These are phyloP conservation scores for Ariopsis seemanni DNA, from an alignment of 2,113 vertebrate genomes.

Conservation along the genomic window DNA sequence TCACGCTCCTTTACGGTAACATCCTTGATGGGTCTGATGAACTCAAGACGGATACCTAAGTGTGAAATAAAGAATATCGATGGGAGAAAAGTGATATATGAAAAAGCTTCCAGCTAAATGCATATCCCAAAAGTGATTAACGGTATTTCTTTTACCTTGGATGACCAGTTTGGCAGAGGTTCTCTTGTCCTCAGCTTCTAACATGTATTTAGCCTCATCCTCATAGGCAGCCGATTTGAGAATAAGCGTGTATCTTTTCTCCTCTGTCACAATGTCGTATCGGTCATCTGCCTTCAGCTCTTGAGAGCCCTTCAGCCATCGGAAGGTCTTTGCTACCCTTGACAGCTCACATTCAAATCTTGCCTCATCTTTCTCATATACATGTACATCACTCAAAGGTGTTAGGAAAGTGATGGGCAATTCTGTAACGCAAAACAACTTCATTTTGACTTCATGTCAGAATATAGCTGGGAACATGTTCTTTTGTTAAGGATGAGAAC, in stretches of 20 bases:
- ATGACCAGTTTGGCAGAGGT: conserved; percentile 87
- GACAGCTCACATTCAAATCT: conserved; percentile 93
- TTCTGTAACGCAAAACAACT: conserved; percentile 75
- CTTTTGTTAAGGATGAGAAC: not conserved
- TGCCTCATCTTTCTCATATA: conserved; percentile 95
- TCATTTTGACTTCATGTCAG: not conserved
- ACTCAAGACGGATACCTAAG: conserved; percentile 93
- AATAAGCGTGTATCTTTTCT: conserved; percentile 78
- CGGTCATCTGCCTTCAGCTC: conserved; percentile 82
- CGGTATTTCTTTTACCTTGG: conserved; percentile 76
- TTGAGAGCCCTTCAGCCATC: conserved; percentile 92
- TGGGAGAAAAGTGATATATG: not conserved
- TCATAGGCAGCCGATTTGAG: conserved; percentile 87
- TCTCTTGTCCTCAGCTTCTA: conserved; percentile 95
- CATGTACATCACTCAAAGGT: conserved; percentile 85
- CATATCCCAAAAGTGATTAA: not conserved
- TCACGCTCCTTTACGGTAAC: conserved; percentile 96
- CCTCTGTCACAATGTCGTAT: conserved; percentile 81
- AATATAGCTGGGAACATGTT: not conserved
- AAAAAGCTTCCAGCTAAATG: not conserved
- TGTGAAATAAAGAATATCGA: not conserved
- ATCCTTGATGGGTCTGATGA: conserved; percentile 90
- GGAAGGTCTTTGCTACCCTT: conserved; percentile 85
- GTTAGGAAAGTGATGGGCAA: conserved; percentile 92
- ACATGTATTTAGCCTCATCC: conserved; percentile 94